Evolutionary conservation across 2,113 vertebrate genomes (phyloP).

Genomic region (Bothrops jararaca): DNA sequence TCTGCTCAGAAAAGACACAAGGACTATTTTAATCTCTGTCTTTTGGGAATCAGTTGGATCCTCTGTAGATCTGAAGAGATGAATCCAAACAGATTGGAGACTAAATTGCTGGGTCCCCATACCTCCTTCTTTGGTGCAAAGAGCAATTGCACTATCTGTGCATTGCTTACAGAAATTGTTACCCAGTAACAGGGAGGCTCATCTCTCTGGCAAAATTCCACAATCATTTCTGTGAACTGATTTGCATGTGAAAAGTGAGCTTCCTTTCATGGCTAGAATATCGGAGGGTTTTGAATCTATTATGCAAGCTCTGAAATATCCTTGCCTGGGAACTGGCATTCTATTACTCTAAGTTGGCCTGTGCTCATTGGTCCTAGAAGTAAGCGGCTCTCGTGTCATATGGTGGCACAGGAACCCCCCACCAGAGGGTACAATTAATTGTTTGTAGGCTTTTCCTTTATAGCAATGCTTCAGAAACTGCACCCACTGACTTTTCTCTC

Average conservation of each 20-base stretch:
- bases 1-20: background rate
- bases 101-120: background rate
- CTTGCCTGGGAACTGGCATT: slow-evolving; percentile 12
- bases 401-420: slow-evolving; percentile 4
- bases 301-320: background rate
- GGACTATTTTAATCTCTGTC: background rate
- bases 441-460: background rate
- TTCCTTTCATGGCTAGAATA: slow-evolving; percentile 3
- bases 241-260: slow-evolving; percentile 35
- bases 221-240: slow-evolving; percentile 14
- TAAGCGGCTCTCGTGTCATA: background rate
- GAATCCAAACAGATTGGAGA: background rate
- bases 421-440: background rate
- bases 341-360: background rate
- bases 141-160: background rate
- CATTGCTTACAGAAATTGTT: background rate
- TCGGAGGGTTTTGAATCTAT: slow-evolving; percentile 9
- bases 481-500: background rate
- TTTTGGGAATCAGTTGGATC: background rate
- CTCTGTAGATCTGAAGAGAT: background rate
- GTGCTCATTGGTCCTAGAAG: background rate
- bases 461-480: background rate
- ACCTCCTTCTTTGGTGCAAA: background rate
- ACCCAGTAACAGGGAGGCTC: slow-evolving; percentile 23
- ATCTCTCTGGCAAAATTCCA: slow-evolving; percentile 31